Evolutionary conservation across 2,888 invertebrate species (phyloP).

Genomic region (Patella pellucida): DNA sequence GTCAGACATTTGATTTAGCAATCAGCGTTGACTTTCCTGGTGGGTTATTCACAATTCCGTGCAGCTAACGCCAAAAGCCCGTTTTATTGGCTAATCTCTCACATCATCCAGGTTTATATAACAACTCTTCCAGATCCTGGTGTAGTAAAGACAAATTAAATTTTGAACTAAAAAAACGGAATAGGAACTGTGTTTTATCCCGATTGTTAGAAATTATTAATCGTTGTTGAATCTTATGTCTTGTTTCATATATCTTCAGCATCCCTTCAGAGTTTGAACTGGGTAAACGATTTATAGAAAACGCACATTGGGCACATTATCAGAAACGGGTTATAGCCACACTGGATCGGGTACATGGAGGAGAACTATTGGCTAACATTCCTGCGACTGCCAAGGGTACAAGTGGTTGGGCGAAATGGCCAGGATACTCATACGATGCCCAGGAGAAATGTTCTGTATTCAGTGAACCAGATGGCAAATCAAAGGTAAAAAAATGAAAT

Average conservation of each 20-base stretch:
- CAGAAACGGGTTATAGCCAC: constrained; percentile 32
- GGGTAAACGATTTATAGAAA: constrained; percentile 28
- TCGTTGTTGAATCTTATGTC: too few relatives aligned
- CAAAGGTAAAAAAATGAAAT: neutral
- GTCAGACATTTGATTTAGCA: too few relatives aligned
- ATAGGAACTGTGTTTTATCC: too few relatives aligned
- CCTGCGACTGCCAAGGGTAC: constrained; percentile 43
- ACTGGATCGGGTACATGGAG: constrained; percentile 23
- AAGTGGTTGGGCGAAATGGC: constrained; percentile 44
- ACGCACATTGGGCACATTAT: constrained; percentile 38
- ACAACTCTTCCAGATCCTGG: too few relatives aligned
- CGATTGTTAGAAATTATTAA: too few relatives aligned
- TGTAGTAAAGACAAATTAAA: too few relatives aligned
- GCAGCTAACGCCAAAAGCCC: too few relatives aligned
- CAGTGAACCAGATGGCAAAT: neutral
- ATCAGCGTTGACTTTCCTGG: too few relatives aligned
- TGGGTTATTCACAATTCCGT: too few relatives aligned
- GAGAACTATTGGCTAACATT: constrained; percentile 28
- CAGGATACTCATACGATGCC: constrained; percentile 32
- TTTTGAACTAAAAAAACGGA: too few relatives aligned
- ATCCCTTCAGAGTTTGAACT: constrained; percentile 38
- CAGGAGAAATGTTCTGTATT: neutral
- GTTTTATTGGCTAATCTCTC: too few relatives aligned
- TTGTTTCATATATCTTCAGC: constrained; percentile 22
- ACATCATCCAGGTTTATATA: too few relatives aligned